phyloP scores from a whole-genome alignment of 2,888 invertebrate species.

The Teinopalpus imperialis region DNA sequence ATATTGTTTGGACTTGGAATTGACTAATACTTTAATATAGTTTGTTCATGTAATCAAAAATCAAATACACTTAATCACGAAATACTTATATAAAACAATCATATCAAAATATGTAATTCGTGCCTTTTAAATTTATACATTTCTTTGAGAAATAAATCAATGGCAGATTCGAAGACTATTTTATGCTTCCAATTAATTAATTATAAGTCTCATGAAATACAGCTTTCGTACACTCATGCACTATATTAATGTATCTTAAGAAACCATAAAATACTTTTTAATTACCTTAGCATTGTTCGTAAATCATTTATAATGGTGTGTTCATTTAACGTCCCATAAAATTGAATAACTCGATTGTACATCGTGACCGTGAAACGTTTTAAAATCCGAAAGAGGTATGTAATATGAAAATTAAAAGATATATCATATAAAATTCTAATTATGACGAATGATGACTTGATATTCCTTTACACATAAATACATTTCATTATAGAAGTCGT shows the following conservation, averaged over 20 bases:
- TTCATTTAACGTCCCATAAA: conserved; percentile 17
- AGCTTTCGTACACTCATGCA: background rate
- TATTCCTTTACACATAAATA: too few relatives aligned
- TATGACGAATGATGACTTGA: too few relatives aligned
- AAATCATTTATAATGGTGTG: conserved; percentile 13
- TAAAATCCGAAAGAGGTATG: conserved; percentile 3
- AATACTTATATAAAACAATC: too few relatives aligned
- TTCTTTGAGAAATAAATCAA: too few relatives aligned
- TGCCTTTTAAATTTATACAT: too few relatives aligned
- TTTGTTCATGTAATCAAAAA: too few relatives aligned
- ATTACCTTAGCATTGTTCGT: conserved; percentile 4
- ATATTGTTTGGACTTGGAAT: too few relatives aligned
- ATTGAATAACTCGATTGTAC: conserved; percentile 21
- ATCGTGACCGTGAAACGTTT: conserved; percentile 18
- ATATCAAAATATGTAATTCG: too few relatives aligned
- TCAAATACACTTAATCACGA: too few relatives aligned
- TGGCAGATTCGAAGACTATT: too few relatives aligned
- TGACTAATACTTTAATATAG: too few relatives aligned
- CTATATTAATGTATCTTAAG: background rate
- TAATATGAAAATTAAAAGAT: conserved; percentile 23
- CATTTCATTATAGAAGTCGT: too few relatives aligned
- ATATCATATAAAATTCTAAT: conserved; percentile 10
- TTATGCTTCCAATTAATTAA: conserved; percentile 2
- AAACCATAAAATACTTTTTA: conserved; percentile 15
- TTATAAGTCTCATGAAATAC: background rate